phyloP scores from a whole-genome alignment of 1,140 invertebrate genomes.

The Ips typographus region DNA sequence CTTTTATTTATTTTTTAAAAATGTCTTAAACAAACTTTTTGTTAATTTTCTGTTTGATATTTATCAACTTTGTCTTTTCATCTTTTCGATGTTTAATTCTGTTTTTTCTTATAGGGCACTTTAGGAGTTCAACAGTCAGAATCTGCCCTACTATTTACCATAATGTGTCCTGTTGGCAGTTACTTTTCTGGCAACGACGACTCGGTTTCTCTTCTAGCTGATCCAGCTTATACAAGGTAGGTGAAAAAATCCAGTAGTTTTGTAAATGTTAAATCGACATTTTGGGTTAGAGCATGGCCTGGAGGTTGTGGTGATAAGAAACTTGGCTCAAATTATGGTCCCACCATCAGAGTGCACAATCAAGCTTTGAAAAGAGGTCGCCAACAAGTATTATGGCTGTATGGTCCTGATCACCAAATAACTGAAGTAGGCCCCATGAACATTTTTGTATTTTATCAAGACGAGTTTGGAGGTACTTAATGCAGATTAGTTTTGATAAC shows the following conservation, averaged over 20 bases:
- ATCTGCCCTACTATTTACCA: slow-evolving; percentile 85
- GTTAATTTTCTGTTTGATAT: no score
- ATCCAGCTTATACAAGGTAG: slow-evolving; percentile 68
- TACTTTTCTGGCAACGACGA: slow-evolving; percentile 41
- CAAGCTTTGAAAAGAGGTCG: slow-evolving; percentile 77
- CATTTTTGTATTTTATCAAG: slow-evolving; percentile 86
- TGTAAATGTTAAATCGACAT: neutral
- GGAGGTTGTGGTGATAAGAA: slow-evolving; percentile 94
- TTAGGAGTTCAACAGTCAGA: slow-evolving; percentile 85
- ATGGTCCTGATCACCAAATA: slow-evolving; percentile 88
- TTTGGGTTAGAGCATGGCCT: slow-evolving; percentile 78
- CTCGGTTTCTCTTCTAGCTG: slow-evolving; percentile 69
- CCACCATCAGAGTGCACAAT: slow-evolving; percentile 81
- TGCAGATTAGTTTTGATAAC: neutral
- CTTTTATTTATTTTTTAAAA: no score
- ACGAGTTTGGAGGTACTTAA: slow-evolving; percentile 82
- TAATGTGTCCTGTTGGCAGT: slow-evolving; percentile 81
- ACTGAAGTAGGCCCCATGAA: slow-evolving; percentile 99
- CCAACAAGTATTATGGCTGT: slow-evolving; percentile 98
- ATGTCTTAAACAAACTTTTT: no score
- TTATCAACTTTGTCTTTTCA: neutral
- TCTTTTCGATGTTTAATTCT: slow-evolving; percentile 28
- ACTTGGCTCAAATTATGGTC: slow-evolving; percentile 92
- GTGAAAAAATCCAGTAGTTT: neutral
- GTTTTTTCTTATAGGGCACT: slow-evolving; percentile 66